A percentile compares a stretch with the other conserved stretches of the same genome.
Conservation (phyloP, 2,888 invertebrate species). For the Leptothorax acervorum region DNA sequence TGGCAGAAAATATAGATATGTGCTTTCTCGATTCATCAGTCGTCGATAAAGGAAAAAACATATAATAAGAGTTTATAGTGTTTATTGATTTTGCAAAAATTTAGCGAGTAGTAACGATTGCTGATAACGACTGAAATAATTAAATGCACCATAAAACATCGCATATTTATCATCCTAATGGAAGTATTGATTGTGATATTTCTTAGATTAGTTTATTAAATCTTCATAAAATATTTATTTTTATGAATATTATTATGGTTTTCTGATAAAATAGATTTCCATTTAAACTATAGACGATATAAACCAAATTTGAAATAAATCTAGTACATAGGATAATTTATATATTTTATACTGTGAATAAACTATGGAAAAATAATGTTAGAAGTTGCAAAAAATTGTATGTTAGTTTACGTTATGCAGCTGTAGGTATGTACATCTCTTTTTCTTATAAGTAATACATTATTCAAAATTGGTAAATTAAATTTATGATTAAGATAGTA, state of each 20-base stretch:
- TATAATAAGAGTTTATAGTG: not conserved
- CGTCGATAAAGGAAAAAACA: not conserved
- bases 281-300: conserved; percentile 4
- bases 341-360: not conserved
- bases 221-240: not conserved
- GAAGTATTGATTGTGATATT: not conserved
- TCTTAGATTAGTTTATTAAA: not conserved
- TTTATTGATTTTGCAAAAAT: not conserved
- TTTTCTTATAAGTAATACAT: not conserved
- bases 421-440: not conserved
- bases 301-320: not conserved
- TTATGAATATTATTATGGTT: not conserved
- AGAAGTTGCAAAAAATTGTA: not conserved
- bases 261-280: conserved; percentile 12
- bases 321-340: not conserved
- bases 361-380: not conserved
- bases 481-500: not conserved
- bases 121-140: not conserved
- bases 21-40: not conserved
- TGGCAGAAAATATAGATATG: not conserved
- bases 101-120: not conserved
- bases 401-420: not conserved
- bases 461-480: not conserved
- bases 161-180: not conserved
- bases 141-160: not conserved